These are phyloP conservation scores for Drosophila cardini DNA, from an alignment of 1,140 invertebrate species.

Conservation along the genomic window DNA sequence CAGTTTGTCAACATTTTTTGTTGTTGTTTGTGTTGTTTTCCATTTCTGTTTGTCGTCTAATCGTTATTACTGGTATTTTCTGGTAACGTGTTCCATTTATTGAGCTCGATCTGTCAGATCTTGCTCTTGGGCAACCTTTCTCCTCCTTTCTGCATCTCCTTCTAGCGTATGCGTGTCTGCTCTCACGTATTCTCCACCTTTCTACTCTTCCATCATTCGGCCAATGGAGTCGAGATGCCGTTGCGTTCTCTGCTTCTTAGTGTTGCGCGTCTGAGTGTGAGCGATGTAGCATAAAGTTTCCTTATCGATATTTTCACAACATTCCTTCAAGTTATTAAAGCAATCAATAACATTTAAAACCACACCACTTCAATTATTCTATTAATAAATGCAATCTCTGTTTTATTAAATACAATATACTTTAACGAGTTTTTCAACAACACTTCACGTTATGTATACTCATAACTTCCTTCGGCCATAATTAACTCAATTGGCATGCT, in stretches of 20 bases:
- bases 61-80: conserved; percentile 43
- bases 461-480: not conserved
- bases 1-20: conserved; percentile 48
- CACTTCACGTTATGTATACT: too few relatives aligned
- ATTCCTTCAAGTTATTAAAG: too few relatives aligned
- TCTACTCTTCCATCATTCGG: not conserved
- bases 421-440: not conserved
- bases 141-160: conserved; percentile 17
- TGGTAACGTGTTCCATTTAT: conserved; percentile 33
- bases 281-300: not conserved
- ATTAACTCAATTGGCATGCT: conserved; percentile 16
- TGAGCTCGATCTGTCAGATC: conserved; percentile 10
- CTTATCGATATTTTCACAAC: not conserved
- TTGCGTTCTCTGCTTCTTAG: conserved; percentile 5
- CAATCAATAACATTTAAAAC: too few relatives aligned
- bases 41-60: conserved; percentile 29
- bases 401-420: too few relatives aligned
- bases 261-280: conserved; percentile 22
- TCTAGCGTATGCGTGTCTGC: conserved; percentile 26
- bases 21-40: conserved; percentile 21
- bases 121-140: conserved; percentile 25
- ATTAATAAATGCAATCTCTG: too few relatives aligned
- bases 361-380: too few relatives aligned
- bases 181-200: conserved; percentile 27
- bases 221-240: not conserved